Evolutionary conservation across 1,140 invertebrate species (phyloP), one percentile per base, ranked within the genome.

Genomic region (Drosophila mojavensis): DNA sequence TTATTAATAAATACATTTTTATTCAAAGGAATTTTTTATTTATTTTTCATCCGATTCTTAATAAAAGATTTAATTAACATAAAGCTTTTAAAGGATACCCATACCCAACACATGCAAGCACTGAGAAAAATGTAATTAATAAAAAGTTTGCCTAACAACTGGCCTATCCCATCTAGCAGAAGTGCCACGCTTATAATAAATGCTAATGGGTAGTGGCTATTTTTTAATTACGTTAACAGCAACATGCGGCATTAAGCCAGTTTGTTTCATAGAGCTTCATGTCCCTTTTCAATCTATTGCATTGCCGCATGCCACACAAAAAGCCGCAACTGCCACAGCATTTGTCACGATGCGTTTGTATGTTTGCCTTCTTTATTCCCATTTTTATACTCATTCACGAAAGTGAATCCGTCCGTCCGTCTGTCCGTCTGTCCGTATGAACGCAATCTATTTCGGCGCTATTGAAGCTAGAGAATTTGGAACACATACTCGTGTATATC

Each of bases 141-240:
- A 5, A 50, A 50, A 5, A 50, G 2, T 17, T 50, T 9, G 10
- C 47, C 17, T 24, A 4, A 20, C 17, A 1, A 26, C 47, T 50
- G 3, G 17, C 5, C 48, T 50, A 50, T 5, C 20, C 20, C 1
- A 17, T 17, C 17, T 45, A 13, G 43, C 13, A 17, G 4, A 4
- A 45, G 5, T 6, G 6, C n/a, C 43, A 11, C 15, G 43, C 43
- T 45, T 36, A 1, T 45, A 45, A 45, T 20, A 9, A n/a, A 41
- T 13, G 15, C 61, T 64, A 77, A 66, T 67, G 53, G 73, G 54
- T 26, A 24, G 45, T 45, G 58, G 65, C 59, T 10, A 67, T 17
- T 65, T 67, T 77, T 53, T 64, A 84, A 85, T 85, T 78, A 54
- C 70, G 65, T 80, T 84, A 80, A 80, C 65, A 56, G 65, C 24